Conservation (phyloP, 2,113 vertebrate genomes). For the Manacus vitellinus region DNA sequence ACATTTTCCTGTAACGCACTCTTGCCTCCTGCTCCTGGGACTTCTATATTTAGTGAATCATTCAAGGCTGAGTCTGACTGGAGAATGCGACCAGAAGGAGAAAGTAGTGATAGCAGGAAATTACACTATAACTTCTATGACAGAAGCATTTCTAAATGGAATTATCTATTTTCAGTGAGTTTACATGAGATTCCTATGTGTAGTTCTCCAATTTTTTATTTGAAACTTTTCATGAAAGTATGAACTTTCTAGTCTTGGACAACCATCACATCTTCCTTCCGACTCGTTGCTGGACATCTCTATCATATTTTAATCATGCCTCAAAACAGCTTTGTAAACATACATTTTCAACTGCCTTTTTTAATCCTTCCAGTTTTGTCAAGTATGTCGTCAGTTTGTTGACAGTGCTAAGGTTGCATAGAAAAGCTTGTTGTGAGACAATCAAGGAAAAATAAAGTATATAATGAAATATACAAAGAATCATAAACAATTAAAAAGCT, state of each 20-base stretch:
- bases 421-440: background rate
- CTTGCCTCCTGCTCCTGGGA: background rate
- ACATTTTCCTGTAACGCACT: background rate
- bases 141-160: background rate
- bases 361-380: background rate
- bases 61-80: background rate
- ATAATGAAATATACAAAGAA: background rate
- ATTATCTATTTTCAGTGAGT: background rate
- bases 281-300: background rate
- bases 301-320: background rate
- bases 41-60: background rate
- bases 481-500: rapidly evolving
- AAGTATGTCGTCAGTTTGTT: background rate
- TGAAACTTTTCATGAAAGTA: background rate
- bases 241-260: background rate
- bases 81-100: background rate
- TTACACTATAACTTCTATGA: background rate
- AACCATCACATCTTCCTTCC: background rate
- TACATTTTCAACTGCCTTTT: background rate
- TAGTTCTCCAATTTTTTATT: background rate
- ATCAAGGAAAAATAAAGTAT: background rate
- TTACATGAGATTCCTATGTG: background rate
- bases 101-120: background rate
- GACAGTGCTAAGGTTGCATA: background rate
- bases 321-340: background rate